Evolutionary conservation across 2,888 invertebrate genomes (phyloP).

Genomic region (Nymphalis c-album): DNA sequence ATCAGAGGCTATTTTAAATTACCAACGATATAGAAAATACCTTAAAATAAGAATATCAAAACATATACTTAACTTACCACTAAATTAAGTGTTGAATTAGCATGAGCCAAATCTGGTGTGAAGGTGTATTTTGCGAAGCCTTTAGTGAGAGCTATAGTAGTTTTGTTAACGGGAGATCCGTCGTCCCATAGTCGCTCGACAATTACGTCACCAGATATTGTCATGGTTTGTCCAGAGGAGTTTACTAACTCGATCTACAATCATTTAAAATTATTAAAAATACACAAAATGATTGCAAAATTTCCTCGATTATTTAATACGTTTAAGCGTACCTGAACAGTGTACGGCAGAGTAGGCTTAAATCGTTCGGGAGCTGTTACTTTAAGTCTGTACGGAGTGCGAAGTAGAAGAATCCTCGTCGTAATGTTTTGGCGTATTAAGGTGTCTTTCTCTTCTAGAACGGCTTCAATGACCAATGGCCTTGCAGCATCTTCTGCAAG

Average conservation of each 20-base stretch:
- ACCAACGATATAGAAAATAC: too few relatives aligned
- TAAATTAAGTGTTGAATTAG: constrained; percentile 85
- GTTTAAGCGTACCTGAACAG: constrained; percentile 84
- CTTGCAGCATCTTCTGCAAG: constrained; percentile 89
- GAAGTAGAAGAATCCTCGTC: constrained; percentile 82
- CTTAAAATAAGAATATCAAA: too few relatives aligned
- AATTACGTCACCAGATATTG: constrained; percentile 59
- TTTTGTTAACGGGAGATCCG: constrained; percentile 66
- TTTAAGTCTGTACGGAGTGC: constrained; percentile 83
- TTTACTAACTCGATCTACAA: constrained; percentile 69
- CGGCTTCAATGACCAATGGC: constrained; percentile 91
- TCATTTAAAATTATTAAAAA: constrained; percentile 1
- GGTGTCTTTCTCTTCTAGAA: constrained; percentile 94
- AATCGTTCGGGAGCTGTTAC: constrained; percentile 92
- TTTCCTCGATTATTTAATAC: background rate
- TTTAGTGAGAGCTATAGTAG: constrained; percentile 56
- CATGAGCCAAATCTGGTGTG: constrained; percentile 70
- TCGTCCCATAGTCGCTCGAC: constrained; percentile 74
- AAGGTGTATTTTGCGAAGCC: constrained; percentile 63
- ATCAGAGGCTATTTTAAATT: too few relatives aligned
- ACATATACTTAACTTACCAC: constrained; percentile 76
- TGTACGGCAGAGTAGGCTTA: constrained; percentile 92
- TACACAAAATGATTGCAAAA: too few relatives aligned
- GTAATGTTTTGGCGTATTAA: constrained; percentile 90
- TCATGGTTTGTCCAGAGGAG: constrained; percentile 59